These are phyloP conservation scores for Brienomyrus longianalis DNA, from an alignment of 2,113 vertebrate genomes.

Conservation along the genomic window DNA sequence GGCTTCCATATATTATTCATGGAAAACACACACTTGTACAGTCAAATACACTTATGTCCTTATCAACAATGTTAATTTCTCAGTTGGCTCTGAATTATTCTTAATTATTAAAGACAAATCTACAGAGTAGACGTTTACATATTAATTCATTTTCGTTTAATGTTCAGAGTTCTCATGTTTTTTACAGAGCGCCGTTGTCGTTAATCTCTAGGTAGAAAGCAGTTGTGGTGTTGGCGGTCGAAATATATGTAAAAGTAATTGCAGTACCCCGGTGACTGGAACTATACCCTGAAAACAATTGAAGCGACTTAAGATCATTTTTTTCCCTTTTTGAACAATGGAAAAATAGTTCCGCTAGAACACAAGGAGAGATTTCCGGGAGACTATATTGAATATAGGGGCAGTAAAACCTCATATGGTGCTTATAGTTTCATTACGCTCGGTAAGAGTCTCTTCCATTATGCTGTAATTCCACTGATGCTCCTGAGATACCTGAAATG, in stretches of 20 bases:
- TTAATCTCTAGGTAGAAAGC: slow-evolving; percentile 18
- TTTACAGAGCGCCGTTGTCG: slow-evolving; percentile 32
- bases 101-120: slow-evolving; percentile 45
- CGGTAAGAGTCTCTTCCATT: slow-evolving; percentile 10
- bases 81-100: slow-evolving; percentile 33
- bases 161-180: slow-evolving; percentile 21
- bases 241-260: slow-evolving; percentile 17
- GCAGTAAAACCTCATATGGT: slow-evolving; percentile 7
- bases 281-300: slow-evolving; percentile 15
- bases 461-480: slow-evolving; percentile 1
- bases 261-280: slow-evolving; percentile 11
- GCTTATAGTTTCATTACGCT: slow-evolving; percentile 9
- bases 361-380: background rate
- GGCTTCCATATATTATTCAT: slow-evolving; percentile 29
- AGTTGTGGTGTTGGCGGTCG: background rate
- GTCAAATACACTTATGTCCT: slow-evolving; percentile 34
- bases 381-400: slow-evolving; percentile 2
- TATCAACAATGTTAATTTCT: slow-evolving; percentile 34
- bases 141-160: slow-evolving; percentile 9
- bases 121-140: slow-evolving; percentile 25
- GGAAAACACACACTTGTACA: slow-evolving; percentile 24
- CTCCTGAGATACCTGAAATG: slow-evolving; percentile 11
- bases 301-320: background rate
- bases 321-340: background rate
- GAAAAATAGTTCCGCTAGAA: background rate